Conservation (phyloP, 1,140 invertebrate genomes). For the Drosophila tristis region DNA sequence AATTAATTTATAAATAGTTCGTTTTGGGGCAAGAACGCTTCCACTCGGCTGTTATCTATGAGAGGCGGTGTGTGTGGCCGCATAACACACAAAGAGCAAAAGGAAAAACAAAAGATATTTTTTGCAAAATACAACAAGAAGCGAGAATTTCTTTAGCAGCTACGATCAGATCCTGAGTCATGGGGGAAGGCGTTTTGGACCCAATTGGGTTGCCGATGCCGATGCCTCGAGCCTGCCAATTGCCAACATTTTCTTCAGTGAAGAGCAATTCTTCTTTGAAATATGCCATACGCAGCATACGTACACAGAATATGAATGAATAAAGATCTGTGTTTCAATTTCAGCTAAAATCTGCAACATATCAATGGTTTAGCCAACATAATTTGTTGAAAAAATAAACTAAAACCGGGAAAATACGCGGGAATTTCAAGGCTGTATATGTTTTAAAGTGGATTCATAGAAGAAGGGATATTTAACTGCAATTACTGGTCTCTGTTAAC, state of each 20-base stretch:
- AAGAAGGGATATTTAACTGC: too few relatives aligned
- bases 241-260: constrained; percentile 59
- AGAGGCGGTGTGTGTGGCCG: constrained; percentile 36
- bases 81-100: constrained; percentile 47
- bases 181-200: constrained; percentile 50
- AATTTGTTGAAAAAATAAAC: constrained; percentile 16
- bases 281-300: constrained; percentile 48
- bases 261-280: constrained; percentile 59
- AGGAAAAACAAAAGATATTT: constrained; percentile 22
- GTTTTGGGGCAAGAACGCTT: constrained; percentile 46
- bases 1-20: constrained; percentile 77
- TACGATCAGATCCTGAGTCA: constrained; percentile 56
- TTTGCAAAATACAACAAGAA: constrained; percentile 25
- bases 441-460: too few relatives aligned
- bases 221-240: constrained; percentile 36
- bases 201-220: constrained; percentile 26
- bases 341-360: constrained; percentile 22
- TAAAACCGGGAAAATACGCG: constrained; percentile 25
- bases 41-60: constrained; percentile 67
- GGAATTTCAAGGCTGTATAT: constrained; percentile 30
- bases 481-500: too few relatives aligned
- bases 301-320: constrained; percentile 34
- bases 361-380: constrained; percentile 28
- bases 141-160: constrained; percentile 7
- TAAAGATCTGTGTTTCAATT: not conserved